Evolutionary conservation across 2,797 vertebrate species (phyloP), one percentile per base, ranked within the genome.

Genomic region (Enteromius afrohamiltoni): DNA sequence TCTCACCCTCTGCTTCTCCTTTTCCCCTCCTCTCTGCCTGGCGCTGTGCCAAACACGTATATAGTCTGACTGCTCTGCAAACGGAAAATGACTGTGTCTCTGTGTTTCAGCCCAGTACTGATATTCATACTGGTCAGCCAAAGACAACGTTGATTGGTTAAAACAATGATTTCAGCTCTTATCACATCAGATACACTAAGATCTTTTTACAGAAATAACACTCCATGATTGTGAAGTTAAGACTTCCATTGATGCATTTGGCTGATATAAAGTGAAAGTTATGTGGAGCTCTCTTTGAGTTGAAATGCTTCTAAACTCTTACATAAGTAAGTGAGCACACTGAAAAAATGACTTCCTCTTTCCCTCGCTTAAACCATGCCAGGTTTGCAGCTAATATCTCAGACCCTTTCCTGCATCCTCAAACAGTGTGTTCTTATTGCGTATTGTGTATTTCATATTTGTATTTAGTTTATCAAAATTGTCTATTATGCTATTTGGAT

Each of bases 261-360:
- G 6, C 23, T 45, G 45, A 82, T 80, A 42, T 29, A 21, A 60
- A 67, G 62, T 79, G 37, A 64, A 49, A 80, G 47, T 19, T 34
- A 68, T 31, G n/a, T 83, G 73, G 26, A 29, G 55, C 67, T 80
- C 47, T 51, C 11, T 71, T 77, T 64, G 34, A 51, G 29, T 37
- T 49, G 17, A 70, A 80, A 70, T 31, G 23, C 67, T 53, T 76
- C 47, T 83, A 67, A 76, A 68, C 60, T 45, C 60, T 68, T 76
- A 55, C 49, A 85, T 78, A 85, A 86, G 42, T 76, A 69, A 49
- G 49, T 58, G 21, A 49, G 40, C 62, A 17, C 53, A 60, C 77
- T 55, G 78, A 79, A 49, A 58, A 79, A 84, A 68, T 64, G 40
- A 86, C 84, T 88, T 87, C 87, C 84, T 79, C 65, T 84, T 87